phyloP scores from a whole-genome alignment of 2,113 vertebrate species.

The Nothoprocta perdicaria region DNA sequence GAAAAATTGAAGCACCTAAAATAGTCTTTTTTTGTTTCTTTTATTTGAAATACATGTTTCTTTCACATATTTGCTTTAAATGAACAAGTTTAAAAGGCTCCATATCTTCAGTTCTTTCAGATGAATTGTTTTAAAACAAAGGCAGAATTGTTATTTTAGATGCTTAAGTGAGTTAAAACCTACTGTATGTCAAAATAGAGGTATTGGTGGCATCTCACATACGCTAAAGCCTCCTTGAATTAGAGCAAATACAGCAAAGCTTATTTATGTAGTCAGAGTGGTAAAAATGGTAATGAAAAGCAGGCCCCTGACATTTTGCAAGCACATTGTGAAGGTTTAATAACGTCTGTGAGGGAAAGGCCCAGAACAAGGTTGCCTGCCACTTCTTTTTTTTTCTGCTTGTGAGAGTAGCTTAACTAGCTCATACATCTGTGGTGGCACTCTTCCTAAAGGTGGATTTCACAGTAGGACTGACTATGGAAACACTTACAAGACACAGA shows the following conservation, averaged over 20 bases:
- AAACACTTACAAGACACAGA: not conserved
- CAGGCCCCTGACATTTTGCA: not conserved
- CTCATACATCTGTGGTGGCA: not conserved
- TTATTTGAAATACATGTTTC: not conserved
- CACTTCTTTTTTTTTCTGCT: conserved; percentile 21
- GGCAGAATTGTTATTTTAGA: not conserved
- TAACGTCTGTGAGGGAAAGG: not conserved
- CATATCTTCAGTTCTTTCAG: not conserved
- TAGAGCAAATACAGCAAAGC: not conserved
- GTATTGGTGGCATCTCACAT: not conserved
- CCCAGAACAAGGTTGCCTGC: not conserved
- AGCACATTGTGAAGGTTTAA: not conserved
- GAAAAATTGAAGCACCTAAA: conserved; percentile 22
- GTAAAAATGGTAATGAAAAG: conserved; percentile 26
- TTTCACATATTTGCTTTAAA: conserved; percentile 19
- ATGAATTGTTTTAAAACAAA: conserved; percentile 44
- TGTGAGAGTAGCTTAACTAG: not conserved
- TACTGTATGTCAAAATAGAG: conserved; percentile 36
- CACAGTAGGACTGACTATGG: not conserved
- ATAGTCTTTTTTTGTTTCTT: not conserved
- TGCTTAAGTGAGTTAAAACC: not conserved
- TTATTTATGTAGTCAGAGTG: not conserved
- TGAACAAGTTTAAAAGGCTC: conserved; percentile 4
- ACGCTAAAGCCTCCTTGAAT: not conserved
- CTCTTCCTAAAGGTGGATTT: conserved; percentile 3